phyloP scores from a whole-genome alignment of 23 tunicate genomes.

The Diplosoma virens region DNA sequence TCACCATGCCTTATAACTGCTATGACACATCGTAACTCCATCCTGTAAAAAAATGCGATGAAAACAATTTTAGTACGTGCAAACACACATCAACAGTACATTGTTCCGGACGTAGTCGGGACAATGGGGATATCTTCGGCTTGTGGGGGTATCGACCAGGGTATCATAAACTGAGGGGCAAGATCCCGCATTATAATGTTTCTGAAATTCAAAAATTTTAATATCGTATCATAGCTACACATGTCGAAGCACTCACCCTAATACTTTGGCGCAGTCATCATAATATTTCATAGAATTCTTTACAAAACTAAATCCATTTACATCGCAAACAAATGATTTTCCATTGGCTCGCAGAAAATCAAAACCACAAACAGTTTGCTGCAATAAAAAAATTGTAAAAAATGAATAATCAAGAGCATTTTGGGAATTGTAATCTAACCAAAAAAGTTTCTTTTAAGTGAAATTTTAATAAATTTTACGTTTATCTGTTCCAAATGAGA shows the following conservation, averaged over 20 bases:
- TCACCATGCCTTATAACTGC: conserved; percentile 99
- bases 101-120: conserved; percentile 92
- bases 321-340: conserved; percentile 98
- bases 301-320: conserved; percentile 97
- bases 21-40: conserved; percentile 94
- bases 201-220: conserved; percentile 40
- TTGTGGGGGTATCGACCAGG: conserved; percentile 90
- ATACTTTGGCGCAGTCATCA: conserved; percentile 98
- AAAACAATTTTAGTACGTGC: background rate
- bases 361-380: conserved; percentile 99
- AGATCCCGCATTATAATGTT: conserved; percentile 87
- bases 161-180: conserved; percentile 90
- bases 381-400: background rate
- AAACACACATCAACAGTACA: conserved; percentile 39
- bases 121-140: conserved; percentile 92
- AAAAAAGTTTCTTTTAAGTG: too few relatives aligned
- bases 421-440: too few relatives aligned
- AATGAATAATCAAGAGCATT: too few relatives aligned
- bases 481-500: too few relatives aligned
- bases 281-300: conserved; percentile 96
- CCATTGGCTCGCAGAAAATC: conserved; percentile 98
- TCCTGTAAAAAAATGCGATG: conserved; percentile 32
- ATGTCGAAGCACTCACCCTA: conserved; percentile 45
- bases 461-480: too few relatives aligned
- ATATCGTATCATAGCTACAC: background rate